These are phyloP conservation scores for Aplysia californica DNA, from an alignment of 1,140 invertebrate genomes.

Conservation along the genomic window DNA sequence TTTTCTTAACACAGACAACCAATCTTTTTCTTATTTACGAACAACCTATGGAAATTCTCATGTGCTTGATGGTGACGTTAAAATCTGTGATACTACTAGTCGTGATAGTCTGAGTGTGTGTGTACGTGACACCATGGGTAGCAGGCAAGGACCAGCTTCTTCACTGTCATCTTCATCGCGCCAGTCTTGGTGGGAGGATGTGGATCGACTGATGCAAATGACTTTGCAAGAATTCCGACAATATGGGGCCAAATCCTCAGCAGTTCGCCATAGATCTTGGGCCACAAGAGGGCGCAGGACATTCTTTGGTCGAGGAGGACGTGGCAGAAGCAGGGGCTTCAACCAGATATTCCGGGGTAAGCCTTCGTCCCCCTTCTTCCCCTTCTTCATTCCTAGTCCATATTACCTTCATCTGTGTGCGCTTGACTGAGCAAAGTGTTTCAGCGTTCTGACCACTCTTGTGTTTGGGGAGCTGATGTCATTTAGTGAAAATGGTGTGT, in stretches of 20 bases:
- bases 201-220: conserved; percentile 24
- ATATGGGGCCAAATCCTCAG: conserved; percentile 10
- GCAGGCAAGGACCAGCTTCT: neutral
- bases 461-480: too few species aligned
- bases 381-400: neutral
- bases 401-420: neutral
- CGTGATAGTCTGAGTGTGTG: conserved; percentile 23
- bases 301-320: conserved; percentile 30
- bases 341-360: conserved; percentile 34
- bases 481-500: too few species aligned
- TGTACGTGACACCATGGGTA: conserved; percentile 13
- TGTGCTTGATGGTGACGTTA: too few species aligned
- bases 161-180: neutral
- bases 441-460: too few species aligned
- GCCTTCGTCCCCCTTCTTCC: conserved; percentile 9
- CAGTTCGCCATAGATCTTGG: conserved; percentile 9
- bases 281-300: conserved; percentile 4
- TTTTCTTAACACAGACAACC: neutral
- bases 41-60: too few species aligned
- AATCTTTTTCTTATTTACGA: too few species aligned
- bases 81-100: conserved; percentile 22
- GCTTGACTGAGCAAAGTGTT: too few species aligned
- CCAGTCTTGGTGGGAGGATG: conserved; percentile 26
- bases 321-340: conserved; percentile 36
- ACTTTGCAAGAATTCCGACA: conserved; percentile 26